Percentiles rank a stretch among this genome's conserved stretches.
phyloP scores from a whole-genome alignment of 2,888 invertebrate genomes.

The Hydraecia micacea region DNA sequence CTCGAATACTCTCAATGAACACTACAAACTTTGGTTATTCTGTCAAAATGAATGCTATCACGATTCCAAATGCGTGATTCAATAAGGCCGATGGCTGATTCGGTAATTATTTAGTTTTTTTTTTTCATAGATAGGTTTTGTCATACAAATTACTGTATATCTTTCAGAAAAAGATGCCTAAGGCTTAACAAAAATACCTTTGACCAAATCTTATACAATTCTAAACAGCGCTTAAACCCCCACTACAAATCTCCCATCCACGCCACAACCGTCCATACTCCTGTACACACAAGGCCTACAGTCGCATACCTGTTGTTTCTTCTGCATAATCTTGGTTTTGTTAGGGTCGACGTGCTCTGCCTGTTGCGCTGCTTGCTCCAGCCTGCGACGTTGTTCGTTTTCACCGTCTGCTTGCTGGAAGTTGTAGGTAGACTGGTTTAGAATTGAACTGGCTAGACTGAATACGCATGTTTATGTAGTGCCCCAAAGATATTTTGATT shows the following conservation, averaged over 20 bases:
- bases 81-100: not conserved
- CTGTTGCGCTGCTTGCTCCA: slow-evolving; percentile 95
- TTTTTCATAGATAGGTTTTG: not conserved
- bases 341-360: slow-evolving; percentile 93
- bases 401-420: slow-evolving; percentile 96
- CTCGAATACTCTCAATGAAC: not conserved
- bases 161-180: not conserved
- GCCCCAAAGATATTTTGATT: not conserved
- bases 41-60: not conserved
- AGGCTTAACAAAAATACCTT: not conserved
- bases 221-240: slow-evolving; percentile 51
- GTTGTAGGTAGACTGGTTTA: not conserved
- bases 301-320: slow-evolving; percentile 95
- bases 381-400: slow-evolving; percentile 96
- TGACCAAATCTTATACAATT: not conserved
- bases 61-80: not conserved
- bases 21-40: not conserved
- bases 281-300: slow-evolving; percentile 13
- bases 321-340: slow-evolving; percentile 95
- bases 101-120: too few species aligned
- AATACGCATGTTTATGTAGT: not conserved
- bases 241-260: slow-evolving; percentile 1
- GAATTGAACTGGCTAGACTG: too few species aligned
- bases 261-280: slow-evolving; percentile 17
- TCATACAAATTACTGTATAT: not conserved